Conservation (phyloP, 1,140 invertebrate genomes). For the Listronotus oregonensis region DNA sequence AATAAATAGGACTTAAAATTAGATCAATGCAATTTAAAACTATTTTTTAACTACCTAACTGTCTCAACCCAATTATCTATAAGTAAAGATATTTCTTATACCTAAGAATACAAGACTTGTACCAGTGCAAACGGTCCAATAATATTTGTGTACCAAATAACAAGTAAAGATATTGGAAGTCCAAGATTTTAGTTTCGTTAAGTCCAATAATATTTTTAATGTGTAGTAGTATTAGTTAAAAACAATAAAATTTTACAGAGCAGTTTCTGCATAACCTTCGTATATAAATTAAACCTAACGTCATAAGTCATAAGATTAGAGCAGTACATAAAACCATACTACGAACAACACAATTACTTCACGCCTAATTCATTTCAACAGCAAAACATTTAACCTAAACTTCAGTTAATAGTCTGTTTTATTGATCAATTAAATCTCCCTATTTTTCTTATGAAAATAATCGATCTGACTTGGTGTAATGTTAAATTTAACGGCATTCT, state of each 20-base stretch:
- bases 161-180: too few species aligned
- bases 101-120: too few species aligned
- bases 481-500: constrained; percentile 49
- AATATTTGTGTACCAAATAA: too few species aligned
- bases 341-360: constrained; percentile 38
- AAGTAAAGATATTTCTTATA: too few species aligned
- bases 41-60: too few species aligned
- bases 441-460: constrained; percentile 51
- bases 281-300: neutral
- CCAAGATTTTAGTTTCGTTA: too few species aligned
- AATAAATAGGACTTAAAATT: too few species aligned
- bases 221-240: too few species aligned
- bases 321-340: constrained; percentile 34
- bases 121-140: too few species aligned
- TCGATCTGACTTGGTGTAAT: constrained; percentile 41
- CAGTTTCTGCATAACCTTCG: neutral
- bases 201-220: too few species aligned
- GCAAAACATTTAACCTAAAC: constrained; percentile 39
- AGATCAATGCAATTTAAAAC: too few species aligned
- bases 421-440: constrained; percentile 48
- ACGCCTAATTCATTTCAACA: constrained; percentile 36
- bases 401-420: constrained; percentile 48
- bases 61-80: too few species aligned
- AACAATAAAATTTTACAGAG: neutral
- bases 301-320: constrained; percentile 10